Evolutionary conservation across 2,113 vertebrate species (phyloP).

Genomic region (Microcebus jonahi): DNA sequence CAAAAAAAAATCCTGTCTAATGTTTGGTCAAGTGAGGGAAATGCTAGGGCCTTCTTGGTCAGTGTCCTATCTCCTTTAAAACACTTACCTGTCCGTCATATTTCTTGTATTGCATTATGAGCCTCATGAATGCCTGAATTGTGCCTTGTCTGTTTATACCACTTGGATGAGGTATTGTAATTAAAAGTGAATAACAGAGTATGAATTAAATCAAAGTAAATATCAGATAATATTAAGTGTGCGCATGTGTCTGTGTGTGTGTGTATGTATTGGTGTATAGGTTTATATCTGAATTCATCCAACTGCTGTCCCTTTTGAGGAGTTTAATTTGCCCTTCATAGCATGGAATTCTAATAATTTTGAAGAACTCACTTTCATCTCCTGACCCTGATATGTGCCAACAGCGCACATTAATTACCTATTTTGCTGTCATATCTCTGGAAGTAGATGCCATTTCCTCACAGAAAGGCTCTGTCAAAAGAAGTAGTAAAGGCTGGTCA

Average conservation of each 20-base stretch:
- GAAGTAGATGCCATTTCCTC: conserved; percentile 28
- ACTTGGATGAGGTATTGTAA: background rate
- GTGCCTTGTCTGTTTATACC: background rate
- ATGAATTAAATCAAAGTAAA: background rate
- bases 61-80: background rate
- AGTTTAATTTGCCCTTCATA: background rate
- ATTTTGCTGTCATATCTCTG: conserved; percentile 41
- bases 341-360: background rate
- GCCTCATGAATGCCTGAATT: background rate
- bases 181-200: background rate
- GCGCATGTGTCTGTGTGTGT: background rate
- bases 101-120: background rate
- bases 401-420: conserved; percentile 20
- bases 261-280: background rate
- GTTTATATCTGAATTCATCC: background rate
- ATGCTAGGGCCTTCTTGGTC: background rate
- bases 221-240: background rate
- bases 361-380: background rate
- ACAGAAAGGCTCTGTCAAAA: background rate
- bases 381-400: background rate
- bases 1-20: background rate
- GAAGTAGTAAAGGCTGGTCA: background rate
- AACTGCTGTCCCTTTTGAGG: background rate
- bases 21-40: background rate
- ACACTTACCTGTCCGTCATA: background rate